Conservation (phyloP, 2,113 vertebrate genomes). For the Tenrec ecaudatus region DNA sequence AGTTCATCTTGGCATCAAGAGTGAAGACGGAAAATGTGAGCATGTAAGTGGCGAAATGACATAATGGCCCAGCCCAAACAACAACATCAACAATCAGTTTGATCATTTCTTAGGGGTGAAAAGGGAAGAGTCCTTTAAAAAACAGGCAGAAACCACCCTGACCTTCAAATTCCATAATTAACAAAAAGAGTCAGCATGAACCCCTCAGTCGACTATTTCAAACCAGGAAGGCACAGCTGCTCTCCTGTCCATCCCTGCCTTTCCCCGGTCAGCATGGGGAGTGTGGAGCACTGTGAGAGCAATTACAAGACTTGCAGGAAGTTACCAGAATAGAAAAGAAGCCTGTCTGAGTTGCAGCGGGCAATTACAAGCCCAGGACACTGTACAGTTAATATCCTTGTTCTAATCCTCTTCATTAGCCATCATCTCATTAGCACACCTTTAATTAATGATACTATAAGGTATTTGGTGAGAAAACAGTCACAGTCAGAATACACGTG, state of each 20-base stretch:
- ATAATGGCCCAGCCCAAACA: not conserved
- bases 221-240: slow-evolving; percentile 3
- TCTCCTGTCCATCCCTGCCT: slow-evolving; percentile 20
- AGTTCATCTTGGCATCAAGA: not conserved
- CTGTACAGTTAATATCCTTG: not conserved
- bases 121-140: not conserved
- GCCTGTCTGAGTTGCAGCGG: not conserved
- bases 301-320: not conserved
- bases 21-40: not conserved
- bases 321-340: slow-evolving; percentile 5
- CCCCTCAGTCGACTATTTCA: not conserved
- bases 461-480: not conserved
- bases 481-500: not conserved
- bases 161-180: not conserved
- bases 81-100: not conserved
- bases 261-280: not conserved
- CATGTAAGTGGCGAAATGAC: not conserved
- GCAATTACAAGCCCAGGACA: slow-evolving; percentile 34
- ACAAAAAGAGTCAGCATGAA: not conserved
- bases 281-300: not conserved
- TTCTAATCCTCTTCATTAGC: slow-evolving; percentile 33
- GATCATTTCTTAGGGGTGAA: not conserved
- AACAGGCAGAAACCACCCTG: not conserved
- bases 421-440: not conserved
- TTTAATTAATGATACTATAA: slow-evolving; percentile 40